Evolutionary conservation across 1,140 invertebrate species (phyloP).

Genomic region (Drosophila prosaltans): DNA sequence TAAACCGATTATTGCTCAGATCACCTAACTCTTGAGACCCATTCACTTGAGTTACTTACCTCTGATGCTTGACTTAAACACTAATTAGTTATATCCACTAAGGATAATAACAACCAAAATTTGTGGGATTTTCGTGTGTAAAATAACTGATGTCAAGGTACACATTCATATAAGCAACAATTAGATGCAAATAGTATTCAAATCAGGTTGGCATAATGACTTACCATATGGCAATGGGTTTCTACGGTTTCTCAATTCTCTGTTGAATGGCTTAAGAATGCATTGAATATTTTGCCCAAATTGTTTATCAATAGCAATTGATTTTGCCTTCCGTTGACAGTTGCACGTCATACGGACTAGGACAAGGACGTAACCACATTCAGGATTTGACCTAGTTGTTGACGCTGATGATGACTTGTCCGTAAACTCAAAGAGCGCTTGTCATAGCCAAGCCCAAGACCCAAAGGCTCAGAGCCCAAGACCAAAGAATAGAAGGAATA

Average conservation of each 20-base stretch:
- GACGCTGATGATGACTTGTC: conserved; percentile 23
- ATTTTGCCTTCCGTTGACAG: conserved; percentile 62
- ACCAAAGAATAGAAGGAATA: not conserved
- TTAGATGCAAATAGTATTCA: conserved; percentile 6
- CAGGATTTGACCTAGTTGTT: conserved; percentile 59
- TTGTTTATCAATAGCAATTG: conserved; percentile 51
- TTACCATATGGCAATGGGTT: not conserved
- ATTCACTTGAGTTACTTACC: too few species aligned
- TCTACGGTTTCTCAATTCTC: not conserved
- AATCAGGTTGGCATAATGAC: conserved; percentile 7
- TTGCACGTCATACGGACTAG: conserved; percentile 57
- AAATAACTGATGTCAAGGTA: conserved; percentile 1
- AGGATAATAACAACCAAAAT: conserved; percentile 2
- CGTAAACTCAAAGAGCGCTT: conserved; percentile 56
- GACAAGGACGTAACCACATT: conserved; percentile 44
- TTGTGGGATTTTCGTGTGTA: not conserved
- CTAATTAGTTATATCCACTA: not conserved
- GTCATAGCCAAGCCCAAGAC: conserved; percentile 47
- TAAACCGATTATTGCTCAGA: too few species aligned
- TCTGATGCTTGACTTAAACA: not conserved
- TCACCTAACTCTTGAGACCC: too few species aligned
- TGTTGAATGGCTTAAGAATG: conserved; percentile 30
- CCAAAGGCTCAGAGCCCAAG: not conserved
- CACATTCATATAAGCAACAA: not conserved
- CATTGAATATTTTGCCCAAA: conserved; percentile 52